Conservation (phyloP, 2,888 invertebrate genomes). For the Petrophora chlorosata region DNA sequence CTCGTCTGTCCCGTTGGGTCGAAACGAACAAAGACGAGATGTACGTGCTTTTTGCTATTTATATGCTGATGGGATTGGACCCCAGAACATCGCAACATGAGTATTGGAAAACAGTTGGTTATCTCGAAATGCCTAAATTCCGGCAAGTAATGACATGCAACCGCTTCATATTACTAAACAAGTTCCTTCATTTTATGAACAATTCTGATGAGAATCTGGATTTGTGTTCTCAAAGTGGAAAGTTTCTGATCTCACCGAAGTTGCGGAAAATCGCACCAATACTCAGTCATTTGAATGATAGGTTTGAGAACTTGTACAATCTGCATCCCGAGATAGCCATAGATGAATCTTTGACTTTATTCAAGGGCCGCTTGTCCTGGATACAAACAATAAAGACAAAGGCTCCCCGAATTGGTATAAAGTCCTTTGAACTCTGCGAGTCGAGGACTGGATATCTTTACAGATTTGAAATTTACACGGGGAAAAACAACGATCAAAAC, state of each 20-base stretch:
- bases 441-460: conserved; percentile 31
- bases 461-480: conserved; percentile 25
- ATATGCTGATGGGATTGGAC: conserved; percentile 34
- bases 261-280: conserved; percentile 20
- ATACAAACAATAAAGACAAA: conserved; percentile 30
- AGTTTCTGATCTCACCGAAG: conserved; percentile 21
- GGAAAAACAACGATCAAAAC: conserved; percentile 3
- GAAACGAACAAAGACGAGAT: conserved; percentile 8
- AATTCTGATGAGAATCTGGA: background rate
- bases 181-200: conserved; percentile 26
- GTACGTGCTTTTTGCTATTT: conserved; percentile 27
- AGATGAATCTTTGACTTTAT: conserved; percentile 38
- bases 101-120: conserved; percentile 25
- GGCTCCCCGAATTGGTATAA: conserved; percentile 32
- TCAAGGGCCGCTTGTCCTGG: conserved; percentile 35
- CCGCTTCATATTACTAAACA: too few species aligned
- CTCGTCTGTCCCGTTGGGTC: conserved; percentile 25
- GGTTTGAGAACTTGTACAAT: too few species aligned
- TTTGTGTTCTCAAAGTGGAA: conserved; percentile 10
- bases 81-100: conserved; percentile 16
- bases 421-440: conserved; percentile 38
- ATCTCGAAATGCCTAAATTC: conserved; percentile 27
- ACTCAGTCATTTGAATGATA: too few species aligned
- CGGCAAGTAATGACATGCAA: conserved; percentile 25
- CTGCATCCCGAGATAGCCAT: conserved; percentile 21